A percentile compares a stretch with the other conserved stretches of the same genome.
These are phyloP conservation scores for Oryzias sinensis DNA, from an alignment of 2,797 vertebrate species.

Conservation along the genomic window DNA sequence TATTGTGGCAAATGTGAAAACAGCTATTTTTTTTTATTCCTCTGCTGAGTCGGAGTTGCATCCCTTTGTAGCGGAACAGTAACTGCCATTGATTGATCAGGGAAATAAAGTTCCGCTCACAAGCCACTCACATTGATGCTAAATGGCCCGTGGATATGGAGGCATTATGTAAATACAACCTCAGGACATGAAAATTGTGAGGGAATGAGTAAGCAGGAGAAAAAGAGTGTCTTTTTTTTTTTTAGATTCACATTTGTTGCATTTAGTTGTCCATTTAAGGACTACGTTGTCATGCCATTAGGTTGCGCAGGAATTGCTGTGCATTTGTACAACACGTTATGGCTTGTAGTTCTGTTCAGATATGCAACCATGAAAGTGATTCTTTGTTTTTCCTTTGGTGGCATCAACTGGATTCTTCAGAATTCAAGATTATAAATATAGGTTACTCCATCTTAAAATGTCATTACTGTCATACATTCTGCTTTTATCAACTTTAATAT, in stretches of 20 bases:
- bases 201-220: conserved; percentile 41
- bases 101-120: conserved; percentile 55
- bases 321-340: conserved; percentile 6
- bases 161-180: conserved; percentile 65
- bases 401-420: neutral
- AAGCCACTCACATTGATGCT: conserved; percentile 58
- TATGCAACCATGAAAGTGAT: neutral
- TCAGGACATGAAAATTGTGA: conserved; percentile 29
- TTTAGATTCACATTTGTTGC: conserved; percentile 44
- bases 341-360: conserved; percentile 7
- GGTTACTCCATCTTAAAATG: neutral
- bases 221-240: conserved; percentile 37
- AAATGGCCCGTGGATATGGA: conserved; percentile 64
- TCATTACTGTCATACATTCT: no score
- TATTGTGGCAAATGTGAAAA: no score
- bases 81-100: conserved; percentile 63
- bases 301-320: conserved; percentile 33
- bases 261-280: conserved; percentile 44
- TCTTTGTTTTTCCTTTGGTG: neutral
- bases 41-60: conserved; percentile 8
- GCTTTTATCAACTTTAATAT: neutral
- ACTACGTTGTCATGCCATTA: conserved; percentile 47
- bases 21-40: neutral
- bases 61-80: conserved; percentile 33
- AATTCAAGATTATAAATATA: neutral